Conservation (phyloP, 2,113 vertebrate species). For the Xiphophorus hellerii region DNA sequence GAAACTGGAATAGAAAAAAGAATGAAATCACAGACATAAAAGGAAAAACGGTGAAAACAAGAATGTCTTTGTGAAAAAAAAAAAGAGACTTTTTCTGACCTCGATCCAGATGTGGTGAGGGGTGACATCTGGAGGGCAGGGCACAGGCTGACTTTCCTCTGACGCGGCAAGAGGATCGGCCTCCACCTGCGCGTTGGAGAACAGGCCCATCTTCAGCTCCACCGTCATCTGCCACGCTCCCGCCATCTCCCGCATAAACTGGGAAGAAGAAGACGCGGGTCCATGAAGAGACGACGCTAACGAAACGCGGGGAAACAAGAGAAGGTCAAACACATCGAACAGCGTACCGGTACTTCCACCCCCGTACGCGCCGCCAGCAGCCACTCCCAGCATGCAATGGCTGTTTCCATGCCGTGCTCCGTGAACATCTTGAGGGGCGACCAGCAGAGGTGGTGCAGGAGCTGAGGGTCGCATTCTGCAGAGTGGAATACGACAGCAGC, state of each 20-base stretch:
- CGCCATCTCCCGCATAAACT: slow-evolving; percentile 99
- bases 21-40: too few species aligned
- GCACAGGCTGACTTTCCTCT: slow-evolving; percentile 92
- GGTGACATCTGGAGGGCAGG: slow-evolving; percentile 91
- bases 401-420: slow-evolving; percentile 94
- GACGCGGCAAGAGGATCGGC: slow-evolving; percentile 96
- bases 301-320: neutral
- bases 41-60: neutral
- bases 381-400: slow-evolving; percentile 99
- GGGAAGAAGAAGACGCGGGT: neutral
- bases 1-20: slow-evolving; percentile 83
- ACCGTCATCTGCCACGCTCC: slow-evolving; percentile 99
- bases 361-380: slow-evolving; percentile 92
- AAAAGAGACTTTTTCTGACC: slow-evolving; percentile 68
- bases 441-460: slow-evolving; percentile 97
- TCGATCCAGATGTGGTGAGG: slow-evolving; percentile 98
- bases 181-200: slow-evolving; percentile 91
- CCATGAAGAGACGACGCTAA: neutral
- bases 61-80: neutral
- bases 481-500: neutral
- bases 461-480: slow-evolving; percentile 92
- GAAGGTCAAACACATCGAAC: neutral
- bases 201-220: slow-evolving; percentile 94
- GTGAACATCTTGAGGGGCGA: slow-evolving; percentile 96
- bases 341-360: slow-evolving; percentile 93